A percentile compares a stretch with the other conserved stretches of the same genome.
These are phyloP conservation scores for Poeciliopsis prolifica DNA, from an alignment of 2,113 vertebrate genomes.

Conservation along the genomic window DNA sequence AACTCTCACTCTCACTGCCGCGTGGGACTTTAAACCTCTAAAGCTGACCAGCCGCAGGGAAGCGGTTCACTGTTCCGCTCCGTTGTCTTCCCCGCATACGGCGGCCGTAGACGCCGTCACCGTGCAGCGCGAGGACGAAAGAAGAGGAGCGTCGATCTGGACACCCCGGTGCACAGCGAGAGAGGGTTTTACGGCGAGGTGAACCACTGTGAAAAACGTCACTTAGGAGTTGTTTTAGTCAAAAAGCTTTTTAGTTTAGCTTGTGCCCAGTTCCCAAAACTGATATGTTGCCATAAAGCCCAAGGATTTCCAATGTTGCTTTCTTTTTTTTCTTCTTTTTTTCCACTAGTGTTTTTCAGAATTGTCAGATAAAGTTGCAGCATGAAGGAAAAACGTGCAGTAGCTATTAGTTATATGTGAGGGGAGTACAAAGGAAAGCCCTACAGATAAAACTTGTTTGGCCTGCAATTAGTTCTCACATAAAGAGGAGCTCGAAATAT, in stretches of 20 bases:
- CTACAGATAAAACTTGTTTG: neutral
- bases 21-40: slow-evolving; percentile 25
- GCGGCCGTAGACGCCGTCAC: slow-evolving; percentile 13
- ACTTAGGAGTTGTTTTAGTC: neutral
- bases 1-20: slow-evolving; percentile 27
- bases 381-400: neutral
- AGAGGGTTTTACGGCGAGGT: slow-evolving; percentile 7
- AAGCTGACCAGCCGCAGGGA: slow-evolving; percentile 38
- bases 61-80: slow-evolving; percentile 35
- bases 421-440: neutral
- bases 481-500: neutral
- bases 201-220: slow-evolving; percentile 19
- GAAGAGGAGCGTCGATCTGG: slow-evolving; percentile 23
- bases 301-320: too few species aligned
- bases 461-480: neutral
- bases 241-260: neutral
- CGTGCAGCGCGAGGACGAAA: slow-evolving; percentile 29
- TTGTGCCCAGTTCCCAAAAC: neutral
- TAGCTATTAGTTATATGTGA: neutral
- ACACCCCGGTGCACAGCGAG: slow-evolving; percentile 24
- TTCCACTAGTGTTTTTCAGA: neutral
- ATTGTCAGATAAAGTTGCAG: slow-evolving; percentile 4
- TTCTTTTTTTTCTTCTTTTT: neutral
- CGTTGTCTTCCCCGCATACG: slow-evolving; percentile 56
- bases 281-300: neutral